Percentiles rank a stretch among this genome's conserved stretches.
phyloP scores from a whole-genome alignment of 2,888 invertebrate species.

The Metopia argyrocephala region DNA sequence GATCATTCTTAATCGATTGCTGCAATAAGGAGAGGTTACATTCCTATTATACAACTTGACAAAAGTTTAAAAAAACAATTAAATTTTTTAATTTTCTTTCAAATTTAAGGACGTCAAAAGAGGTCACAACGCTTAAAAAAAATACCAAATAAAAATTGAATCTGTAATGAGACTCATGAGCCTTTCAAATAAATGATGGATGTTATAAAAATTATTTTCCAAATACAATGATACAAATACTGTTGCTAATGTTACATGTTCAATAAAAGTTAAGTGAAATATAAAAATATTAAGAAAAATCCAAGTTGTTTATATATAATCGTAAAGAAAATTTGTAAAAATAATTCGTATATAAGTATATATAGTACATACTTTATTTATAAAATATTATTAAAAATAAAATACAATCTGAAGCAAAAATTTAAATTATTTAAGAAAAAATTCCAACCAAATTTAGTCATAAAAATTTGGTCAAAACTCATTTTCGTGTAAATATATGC shows the following conservation, averaged over 20 bases:
- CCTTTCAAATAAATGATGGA: not conserved
- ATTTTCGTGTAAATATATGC: too few species aligned
- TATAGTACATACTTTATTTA: not conserved
- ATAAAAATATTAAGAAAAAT: constrained; percentile 9
- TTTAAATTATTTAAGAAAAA: not conserved
- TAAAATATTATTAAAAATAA: not conserved
- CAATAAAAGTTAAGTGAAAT: constrained; percentile 34
- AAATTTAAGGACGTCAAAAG: too few species aligned
- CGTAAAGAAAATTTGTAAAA: constrained; percentile 5
- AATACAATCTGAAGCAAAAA: not conserved
- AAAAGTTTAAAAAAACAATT: too few species aligned
- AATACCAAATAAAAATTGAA: too few species aligned
- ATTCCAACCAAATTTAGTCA: not conserved
- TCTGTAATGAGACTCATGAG: too few species aligned
- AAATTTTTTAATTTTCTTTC: too few species aligned
- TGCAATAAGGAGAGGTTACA: too few species aligned
- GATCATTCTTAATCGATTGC: too few species aligned
- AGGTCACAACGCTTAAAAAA: not conserved
- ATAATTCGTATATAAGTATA: not conserved
- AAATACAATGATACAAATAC: constrained; percentile 3
- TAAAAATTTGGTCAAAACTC: too few species aligned
- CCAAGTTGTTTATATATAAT: constrained; percentile 58
- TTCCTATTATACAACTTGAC: too few species aligned
- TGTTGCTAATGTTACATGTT: constrained; percentile 58
- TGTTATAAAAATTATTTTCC: not conserved